Evolutionary conservation across 2,797 vertebrate species (phyloP), one percentile per base, ranked within the genome.

Genomic region (Perodicticus potto): DNA sequence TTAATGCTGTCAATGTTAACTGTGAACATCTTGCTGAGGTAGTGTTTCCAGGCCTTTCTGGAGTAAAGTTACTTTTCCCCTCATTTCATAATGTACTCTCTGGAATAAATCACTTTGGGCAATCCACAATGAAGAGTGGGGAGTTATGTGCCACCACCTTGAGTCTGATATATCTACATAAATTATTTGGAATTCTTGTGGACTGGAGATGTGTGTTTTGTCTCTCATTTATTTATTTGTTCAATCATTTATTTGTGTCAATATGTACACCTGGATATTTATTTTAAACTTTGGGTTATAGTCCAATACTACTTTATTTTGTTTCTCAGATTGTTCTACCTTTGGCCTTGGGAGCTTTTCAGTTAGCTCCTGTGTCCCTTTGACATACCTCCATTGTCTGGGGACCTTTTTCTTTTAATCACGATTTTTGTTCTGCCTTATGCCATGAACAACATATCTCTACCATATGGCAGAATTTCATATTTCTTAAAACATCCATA

Each of bases 281-380:
- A 90, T 74, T 95, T 97, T 89, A 78, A 96, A 95, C 27, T 73
- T 93, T 65, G 53, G 37, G 0, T 86, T 96, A 27, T 85, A 43
- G 40, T 61, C 14, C 74, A 93, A 73, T 74, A 69, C 16, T 80
- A 69, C 11, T 82, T 93, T 72, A 91, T 86, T 83, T 88, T 92
- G 32, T 92, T 94, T 92, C 82, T 88, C 34, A 89, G 55, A 63
- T 93, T 61, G 7, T 73, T 77, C 57, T 6, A 91, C 16, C 57
- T 96, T 94, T 93, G 40, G 8, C 43, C 40, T 73, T 77, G 34
- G 45, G 11, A 73, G 40, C 63, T 69, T 81, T 93, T 82, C 77
- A 92, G 7, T 92, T 87, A 65, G 9, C 32, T 83, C 6, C n/a
- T 86, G 10, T 74, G 63, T 67, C 25, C 43, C 73, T 81, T 80